Base-by-base conservation (phyloP, 2,113 vertebrate genomes). In the Leptobrachium ailaonicum region DNA sequence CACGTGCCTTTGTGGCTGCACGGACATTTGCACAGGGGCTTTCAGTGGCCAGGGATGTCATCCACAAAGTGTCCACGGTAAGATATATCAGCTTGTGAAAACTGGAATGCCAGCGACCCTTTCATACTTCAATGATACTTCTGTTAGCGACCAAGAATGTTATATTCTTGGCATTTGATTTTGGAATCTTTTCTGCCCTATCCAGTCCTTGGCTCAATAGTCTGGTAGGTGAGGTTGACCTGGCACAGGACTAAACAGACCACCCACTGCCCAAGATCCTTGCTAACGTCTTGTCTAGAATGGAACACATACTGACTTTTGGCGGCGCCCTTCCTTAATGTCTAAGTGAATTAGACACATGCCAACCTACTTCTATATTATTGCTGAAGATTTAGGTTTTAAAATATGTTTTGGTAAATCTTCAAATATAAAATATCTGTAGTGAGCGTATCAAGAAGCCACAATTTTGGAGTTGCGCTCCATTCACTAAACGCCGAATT, bases 11-110 rank as follows among this genome's bases (percentile, higher is more conserved):
- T 0, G 92, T 99, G 1, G 96, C 96, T 0, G 95, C 97, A 0
- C 96, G 98, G 54, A 96, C 95, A 60, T 99, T 99, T 10, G 95
- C 94, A 0, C 95, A 94, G 8, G 97, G 97, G 75, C 91, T 99
- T 3, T 86, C 92, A 0, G 89, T 96, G 2, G 95, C 97, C 2
- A 93, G 94, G 3, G 94, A 98, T 0, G 92, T 97, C n/a, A 86
- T 97, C 73, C 89, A 89, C 86, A 97, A 94, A 91, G 97, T 99
- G 50, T 97, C 96, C 0, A 91, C 83, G 89, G 98, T 96, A 87
- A 95, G 95, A 79, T 32, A 56, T 12, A 14, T 54, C 12, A 7
- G 10, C 41, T 10, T 41, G 10, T 13, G 12, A 42, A 66, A 14
- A 8, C 56, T 60, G 56, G 11, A 32, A 32, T 32, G 20, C 20